Evolutionary conservation across 2,888 invertebrate genomes (phyloP), one percentile per base, ranked within the genome.

Genomic region (Dasysyrphus albostriatus): DNA sequence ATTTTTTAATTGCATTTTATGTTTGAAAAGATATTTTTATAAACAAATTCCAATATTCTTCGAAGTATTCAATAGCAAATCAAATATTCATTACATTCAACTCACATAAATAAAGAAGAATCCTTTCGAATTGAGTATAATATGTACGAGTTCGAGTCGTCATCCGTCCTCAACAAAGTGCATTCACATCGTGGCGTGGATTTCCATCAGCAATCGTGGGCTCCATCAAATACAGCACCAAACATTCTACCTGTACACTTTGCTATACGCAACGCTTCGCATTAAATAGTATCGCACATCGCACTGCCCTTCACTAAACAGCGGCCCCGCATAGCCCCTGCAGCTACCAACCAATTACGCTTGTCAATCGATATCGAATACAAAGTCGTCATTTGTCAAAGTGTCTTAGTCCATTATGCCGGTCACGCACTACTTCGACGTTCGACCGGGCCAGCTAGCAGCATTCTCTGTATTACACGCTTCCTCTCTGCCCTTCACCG

Each of bases 311-410:
- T 14, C 6, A 39, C 61, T 39, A n/a, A n/a, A 59, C 12, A 42
- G 12, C 24, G 10, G 24, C 24, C 24, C 10, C 63, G 14, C 16
- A 14, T 49, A 39, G 39, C 73, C 39, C 39, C 74, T 32, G 65
- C 56, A 49, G 81, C 77, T 65, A 82, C 82, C 85, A 82, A 54
- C 54, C 39, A 61, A 85, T 85, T 85, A 83, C 59, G 78, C 79
- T 75, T 83, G 83, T 87, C 87, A 87, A 83, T 78, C 74, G 83
- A 73, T 79, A 83, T 83, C 78, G 85, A 82, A 77, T 77, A 87
- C 85, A 82, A 67, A 82, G 83, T 87, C 78, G 78, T 87, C 87
- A 87, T 82, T 83, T 83, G 87, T 87, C 87, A 82, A 75, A 24
- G 51, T 56, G 69, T 51, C 82, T 59, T 29, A 56, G 70, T 61